Conservation (phyloP, 1,140 invertebrate species). For the Ips nitidus region DNA sequence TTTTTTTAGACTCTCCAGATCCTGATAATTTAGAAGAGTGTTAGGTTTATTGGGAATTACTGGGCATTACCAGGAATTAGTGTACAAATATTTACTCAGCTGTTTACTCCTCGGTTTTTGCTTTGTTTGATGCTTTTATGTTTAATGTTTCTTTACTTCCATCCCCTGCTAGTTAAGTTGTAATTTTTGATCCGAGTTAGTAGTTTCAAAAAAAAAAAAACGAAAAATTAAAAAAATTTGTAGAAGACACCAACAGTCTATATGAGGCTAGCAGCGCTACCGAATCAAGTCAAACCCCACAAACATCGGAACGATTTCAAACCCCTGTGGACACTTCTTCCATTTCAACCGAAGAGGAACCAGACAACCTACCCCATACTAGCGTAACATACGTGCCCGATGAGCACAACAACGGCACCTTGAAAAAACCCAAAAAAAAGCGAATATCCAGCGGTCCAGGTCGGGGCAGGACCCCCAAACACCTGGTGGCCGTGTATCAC, state of each 20-base stretch:
- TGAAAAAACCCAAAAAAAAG: conserved; percentile 35
- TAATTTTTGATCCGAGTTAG: neutral
- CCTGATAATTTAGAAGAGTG: too few relatives aligned
- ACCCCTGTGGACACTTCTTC: conserved; percentile 13
- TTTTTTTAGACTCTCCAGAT: too few relatives aligned
- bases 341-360: conserved; percentile 23
- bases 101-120: too few relatives aligned
- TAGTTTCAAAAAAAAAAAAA: neutral
- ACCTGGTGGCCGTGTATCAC: conserved; percentile 53
- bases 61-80: too few relatives aligned
- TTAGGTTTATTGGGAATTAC: too few relatives aligned
- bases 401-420: conserved; percentile 37
- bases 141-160: too few relatives aligned
- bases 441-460: conserved; percentile 40
- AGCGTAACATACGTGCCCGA: conserved; percentile 28
- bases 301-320: conserved; percentile 32
- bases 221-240: conserved; percentile 2
- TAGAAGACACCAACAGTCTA: conserved; percentile 33
- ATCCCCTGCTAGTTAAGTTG: too few relatives aligned
- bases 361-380: conserved; percentile 14
- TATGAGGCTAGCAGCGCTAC: conserved; percentile 34
- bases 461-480: conserved; percentile 48
- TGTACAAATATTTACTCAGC: too few relatives aligned
- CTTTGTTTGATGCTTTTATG: too few relatives aligned
- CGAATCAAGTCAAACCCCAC: conserved; percentile 34